Conservation (phyloP, 2,113 vertebrate species). For the Phalacrocorax pelagicus region DNA sequence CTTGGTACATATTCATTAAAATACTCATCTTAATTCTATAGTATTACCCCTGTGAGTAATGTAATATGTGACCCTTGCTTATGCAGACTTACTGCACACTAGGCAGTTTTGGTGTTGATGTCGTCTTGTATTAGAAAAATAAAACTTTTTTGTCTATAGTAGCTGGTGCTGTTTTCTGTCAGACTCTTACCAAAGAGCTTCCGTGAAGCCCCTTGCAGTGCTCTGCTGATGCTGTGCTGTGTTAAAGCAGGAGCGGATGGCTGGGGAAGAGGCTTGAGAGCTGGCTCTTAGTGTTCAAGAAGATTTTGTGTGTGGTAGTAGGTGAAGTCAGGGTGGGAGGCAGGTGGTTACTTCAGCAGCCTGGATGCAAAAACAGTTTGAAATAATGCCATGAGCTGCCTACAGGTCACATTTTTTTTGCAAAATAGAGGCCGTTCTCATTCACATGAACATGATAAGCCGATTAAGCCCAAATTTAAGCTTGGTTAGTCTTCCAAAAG, state of each 20-base stretch:
- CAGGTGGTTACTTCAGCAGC: neutral
- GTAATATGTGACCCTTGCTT: neutral
- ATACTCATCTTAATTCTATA: neutral
- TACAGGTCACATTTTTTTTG: neutral
- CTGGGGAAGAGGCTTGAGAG: neutral
- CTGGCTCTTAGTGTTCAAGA: neutral
- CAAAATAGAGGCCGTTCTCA: fast-evolving
- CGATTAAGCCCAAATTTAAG: neutral
- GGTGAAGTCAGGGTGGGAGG: neutral
- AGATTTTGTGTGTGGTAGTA: neutral
- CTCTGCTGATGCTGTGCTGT: neutral
- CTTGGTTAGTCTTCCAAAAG: neutral
- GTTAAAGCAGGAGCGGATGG: neutral
- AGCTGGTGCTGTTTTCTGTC: neutral
- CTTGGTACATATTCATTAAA: neutral
- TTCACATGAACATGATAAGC: neutral
- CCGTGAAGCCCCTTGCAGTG: neutral
- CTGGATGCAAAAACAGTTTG: neutral
- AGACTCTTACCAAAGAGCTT: neutral
- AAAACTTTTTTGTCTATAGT: neutral
- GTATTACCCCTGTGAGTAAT: neutral
- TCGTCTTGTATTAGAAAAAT: neutral
- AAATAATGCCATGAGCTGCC: neutral
- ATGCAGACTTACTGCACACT: neutral
- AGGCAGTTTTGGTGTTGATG: neutral